These are phyloP conservation scores for Sternarchorhynchus goeldii DNA, from an alignment of 2,797 vertebrate genomes.

Conservation along the genomic window DNA sequence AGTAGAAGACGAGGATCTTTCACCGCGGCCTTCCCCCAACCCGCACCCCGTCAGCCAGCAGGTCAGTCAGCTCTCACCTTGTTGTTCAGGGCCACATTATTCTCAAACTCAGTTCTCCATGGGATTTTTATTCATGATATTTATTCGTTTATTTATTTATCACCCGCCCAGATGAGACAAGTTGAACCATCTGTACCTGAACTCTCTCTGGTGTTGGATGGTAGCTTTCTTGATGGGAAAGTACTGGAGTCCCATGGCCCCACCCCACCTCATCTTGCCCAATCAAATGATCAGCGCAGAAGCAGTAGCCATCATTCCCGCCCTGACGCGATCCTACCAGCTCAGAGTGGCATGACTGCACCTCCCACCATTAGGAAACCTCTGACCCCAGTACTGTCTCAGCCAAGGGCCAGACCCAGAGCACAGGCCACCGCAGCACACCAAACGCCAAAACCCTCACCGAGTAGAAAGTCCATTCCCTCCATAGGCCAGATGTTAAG, in stretches of 20 bases:
- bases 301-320: constrained; percentile 38
- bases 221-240: constrained; percentile 74
- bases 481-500: constrained; percentile 59
- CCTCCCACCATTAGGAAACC: constrained; percentile 60
- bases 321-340: constrained; percentile 48
- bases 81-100: background rate
- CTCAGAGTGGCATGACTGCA: constrained; percentile 44
- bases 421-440: constrained; percentile 61
- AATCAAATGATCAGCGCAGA: constrained; percentile 42
- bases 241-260: constrained; percentile 49
- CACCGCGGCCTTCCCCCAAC: constrained; percentile 91
- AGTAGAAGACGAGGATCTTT: constrained; percentile 92
- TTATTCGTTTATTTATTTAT: background rate
- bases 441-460: constrained; percentile 43
- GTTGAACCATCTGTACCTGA: constrained; percentile 94
- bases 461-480: constrained; percentile 59
- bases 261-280: constrained; percentile 51
- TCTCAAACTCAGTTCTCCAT: background rate
- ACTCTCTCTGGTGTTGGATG: constrained; percentile 89
- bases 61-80: constrained; percentile 67
- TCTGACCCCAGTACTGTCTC: constrained; percentile 59
- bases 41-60: constrained; percentile 87
- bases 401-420: constrained; percentile 54
- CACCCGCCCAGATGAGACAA: constrained; percentile 79
- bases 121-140: background rate